phyloP scores from a whole-genome alignment of 2,888 invertebrate genomes.

The Tachina lurida region DNA sequence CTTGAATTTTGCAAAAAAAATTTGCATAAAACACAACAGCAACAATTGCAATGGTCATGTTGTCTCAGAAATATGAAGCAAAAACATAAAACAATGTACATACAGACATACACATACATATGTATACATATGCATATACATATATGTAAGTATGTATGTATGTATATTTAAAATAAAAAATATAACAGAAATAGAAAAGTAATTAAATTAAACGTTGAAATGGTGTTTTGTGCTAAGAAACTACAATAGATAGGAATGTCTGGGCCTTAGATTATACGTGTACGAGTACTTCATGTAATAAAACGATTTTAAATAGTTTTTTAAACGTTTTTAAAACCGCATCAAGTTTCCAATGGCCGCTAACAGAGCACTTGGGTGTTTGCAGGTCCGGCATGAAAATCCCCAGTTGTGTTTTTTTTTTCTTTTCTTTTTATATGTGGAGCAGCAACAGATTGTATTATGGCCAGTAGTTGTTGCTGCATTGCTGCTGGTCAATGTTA shows the following conservation, averaged over 20 bases:
- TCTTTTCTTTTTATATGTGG: background rate
- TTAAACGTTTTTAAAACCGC: constrained; percentile 35
- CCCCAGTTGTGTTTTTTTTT: constrained; percentile 47
- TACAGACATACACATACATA: no score
- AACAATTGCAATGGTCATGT: constrained; percentile 1
- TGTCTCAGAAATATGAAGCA: background rate
- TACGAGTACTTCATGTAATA: constrained; percentile 5
- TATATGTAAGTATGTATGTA: no score
- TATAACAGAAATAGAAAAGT: constrained; percentile 45
- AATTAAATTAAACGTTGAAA: constrained; percentile 63
- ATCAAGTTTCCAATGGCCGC: constrained; percentile 14
- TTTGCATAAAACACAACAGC: constrained; percentile 46
- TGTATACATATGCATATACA: no score
- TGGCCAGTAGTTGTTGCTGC: background rate
- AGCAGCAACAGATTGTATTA: background rate
- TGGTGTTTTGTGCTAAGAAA: constrained; percentile 48
- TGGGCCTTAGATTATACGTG: background rate
- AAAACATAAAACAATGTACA: background rate
- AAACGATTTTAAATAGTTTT: constrained; percentile 45
- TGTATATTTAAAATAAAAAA: constrained; percentile 10
- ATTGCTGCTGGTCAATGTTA: constrained; percentile 45
- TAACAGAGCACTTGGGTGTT: constrained; percentile 1
- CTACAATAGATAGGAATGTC: constrained; percentile 3
- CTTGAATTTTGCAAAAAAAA: background rate
- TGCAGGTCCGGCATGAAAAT: constrained; percentile 68